These are phyloP conservation scores for Drosophila lacertosa DNA, from an alignment of 1,140 invertebrate genomes.

Conservation along the genomic window DNA sequence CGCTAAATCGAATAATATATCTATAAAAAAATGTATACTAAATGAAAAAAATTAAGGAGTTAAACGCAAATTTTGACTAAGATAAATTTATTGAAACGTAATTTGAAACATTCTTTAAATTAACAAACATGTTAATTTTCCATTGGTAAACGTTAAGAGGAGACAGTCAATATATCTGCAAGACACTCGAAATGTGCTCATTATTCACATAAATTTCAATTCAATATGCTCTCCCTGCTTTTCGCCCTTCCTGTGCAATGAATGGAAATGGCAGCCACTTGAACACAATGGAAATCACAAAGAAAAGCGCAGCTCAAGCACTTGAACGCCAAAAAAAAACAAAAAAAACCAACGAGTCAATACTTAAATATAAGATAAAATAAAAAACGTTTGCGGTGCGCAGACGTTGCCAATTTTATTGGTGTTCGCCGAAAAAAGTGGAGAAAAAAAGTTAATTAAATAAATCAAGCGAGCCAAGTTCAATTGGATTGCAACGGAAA, in stretches of 20 bases:
- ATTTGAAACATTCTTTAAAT: neutral
- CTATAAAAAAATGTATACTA: neutral
- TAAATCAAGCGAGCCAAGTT: conserved; percentile 78
- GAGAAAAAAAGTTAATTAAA: conserved; percentile 78
- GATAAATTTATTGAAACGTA: neutral
- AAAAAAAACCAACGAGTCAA: too few species aligned
- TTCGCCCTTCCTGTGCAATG: conserved; percentile 26
- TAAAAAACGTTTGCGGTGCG: conserved; percentile 31
- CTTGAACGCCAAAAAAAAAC: conserved; percentile 21
- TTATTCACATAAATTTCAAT: conserved; percentile 39
- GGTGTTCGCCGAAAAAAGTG: conserved; percentile 14
- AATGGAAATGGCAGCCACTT: conserved; percentile 57
- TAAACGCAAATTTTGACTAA: too few species aligned
- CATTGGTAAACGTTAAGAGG: neutral
- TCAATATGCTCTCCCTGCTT: conserved; percentile 18
- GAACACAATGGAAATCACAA: conserved; percentile 52
- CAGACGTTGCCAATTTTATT: conserved; percentile 53
- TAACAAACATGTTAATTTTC: neutral
- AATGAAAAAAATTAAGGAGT: neutral
- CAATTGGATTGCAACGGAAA: conserved; percentile 79
- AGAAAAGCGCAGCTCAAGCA: conserved; percentile 24
- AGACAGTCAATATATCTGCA: conserved; percentile 1
- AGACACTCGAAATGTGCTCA: conserved; percentile 11
- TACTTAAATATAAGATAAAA: conserved; percentile 19
- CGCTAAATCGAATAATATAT: neutral